Base-by-base conservation (phyloP, 1,140 invertebrate genomes). In the Yoshiicerus persimilis region DNA sequence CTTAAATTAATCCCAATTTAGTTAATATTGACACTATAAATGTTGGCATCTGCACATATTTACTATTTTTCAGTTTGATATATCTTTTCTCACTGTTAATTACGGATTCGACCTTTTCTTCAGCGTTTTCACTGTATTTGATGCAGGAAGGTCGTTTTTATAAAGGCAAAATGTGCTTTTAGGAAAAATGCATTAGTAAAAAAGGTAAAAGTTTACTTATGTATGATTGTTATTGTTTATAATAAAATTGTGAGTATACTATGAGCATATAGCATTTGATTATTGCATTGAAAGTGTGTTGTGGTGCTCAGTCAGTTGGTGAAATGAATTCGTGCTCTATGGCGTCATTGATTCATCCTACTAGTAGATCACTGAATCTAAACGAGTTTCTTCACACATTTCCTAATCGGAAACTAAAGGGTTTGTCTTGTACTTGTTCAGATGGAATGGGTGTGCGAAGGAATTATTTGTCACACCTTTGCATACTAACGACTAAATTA, bases 321-420 rank as follows among this genome's bases (percentile, higher is more conserved):
- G 23, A 20, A 75, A 80, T 80, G 20, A 10, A 80, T 32, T 80
- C 75, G 75, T 80, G 75, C 75, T 80, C 75, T 80, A 80, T 80
- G 75, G 75, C 75, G 75, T 80, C 75, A 34, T 80, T 80, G 75
- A 80, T 80, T 80, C 75, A 80, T 80, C 75, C 75, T 80, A 27
- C 13, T 75, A 80, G 16, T 80, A 80, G 75, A 80, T 80, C 75
- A 80, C 32, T 80, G 75, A 80, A 80, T 80, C 75, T 80, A 80
- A 80, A 80, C 75, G 75, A 80, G 75, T 80, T 80, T 80, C 75
- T 80, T 80, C 75, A 80, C 75, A 80, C 75, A 80, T 80, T 80
- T 80, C 75, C 75, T 80, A 80, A 80, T 80, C 75, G 75, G 75
- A 80, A 80, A 38, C 75, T 80, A 80, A 80, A 80, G 75, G 75